Percentiles rank a stretch among this genome's conserved stretches.
Conservation (phyloP, 2,888 invertebrate species). For the Watsonalla binaria region DNA sequence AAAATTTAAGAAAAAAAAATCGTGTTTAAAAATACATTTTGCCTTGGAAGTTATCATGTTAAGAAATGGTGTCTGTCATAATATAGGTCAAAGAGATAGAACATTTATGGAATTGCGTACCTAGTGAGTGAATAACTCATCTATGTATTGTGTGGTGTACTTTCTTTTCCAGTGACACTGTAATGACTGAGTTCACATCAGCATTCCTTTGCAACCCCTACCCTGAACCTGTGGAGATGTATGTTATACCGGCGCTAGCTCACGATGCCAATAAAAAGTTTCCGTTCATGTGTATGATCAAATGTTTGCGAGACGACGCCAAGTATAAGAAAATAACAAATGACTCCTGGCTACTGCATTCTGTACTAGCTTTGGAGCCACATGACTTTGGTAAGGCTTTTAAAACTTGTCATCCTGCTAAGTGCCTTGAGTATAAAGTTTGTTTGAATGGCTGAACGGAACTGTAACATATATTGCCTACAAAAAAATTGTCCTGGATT, state of each 20-base stretch:
- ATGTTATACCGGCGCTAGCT: slow-evolving; percentile 83
- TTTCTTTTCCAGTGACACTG: slow-evolving; percentile 47
- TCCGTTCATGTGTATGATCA: slow-evolving; percentile 73
- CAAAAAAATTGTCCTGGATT: too few relatives aligned
- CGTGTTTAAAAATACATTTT: too few relatives aligned
- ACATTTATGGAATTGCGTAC: too few relatives aligned
- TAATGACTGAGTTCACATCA: slow-evolving; percentile 79
- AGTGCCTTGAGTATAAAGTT: background rate
- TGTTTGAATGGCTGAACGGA: too few relatives aligned
- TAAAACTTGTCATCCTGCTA: background rate
- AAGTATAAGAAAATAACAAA: slow-evolving; percentile 71
- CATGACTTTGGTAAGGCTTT: slow-evolving; percentile 80
- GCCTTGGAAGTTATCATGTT: too few relatives aligned
- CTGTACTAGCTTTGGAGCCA: slow-evolving; percentile 83
- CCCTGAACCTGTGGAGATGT: slow-evolving; percentile 83
- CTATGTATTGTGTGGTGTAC: too few relatives aligned
- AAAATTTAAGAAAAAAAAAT: too few relatives aligned
- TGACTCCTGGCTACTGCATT: slow-evolving; percentile 83
- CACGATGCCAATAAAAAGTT: slow-evolving; percentile 55
- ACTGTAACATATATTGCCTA: too few relatives aligned
- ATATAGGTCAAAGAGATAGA: too few relatives aligned
- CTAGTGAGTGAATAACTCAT: too few relatives aligned
- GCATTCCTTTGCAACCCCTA: slow-evolving; percentile 83
- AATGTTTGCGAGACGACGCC: slow-evolving; percentile 53
- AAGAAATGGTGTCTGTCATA: too few relatives aligned